A percentile compares a stretch with the other conserved stretches of the same genome.
Evolutionary conservation across 2,113 vertebrate genomes (phyloP).

Genomic region (Copsychus sechellarum): DNA sequence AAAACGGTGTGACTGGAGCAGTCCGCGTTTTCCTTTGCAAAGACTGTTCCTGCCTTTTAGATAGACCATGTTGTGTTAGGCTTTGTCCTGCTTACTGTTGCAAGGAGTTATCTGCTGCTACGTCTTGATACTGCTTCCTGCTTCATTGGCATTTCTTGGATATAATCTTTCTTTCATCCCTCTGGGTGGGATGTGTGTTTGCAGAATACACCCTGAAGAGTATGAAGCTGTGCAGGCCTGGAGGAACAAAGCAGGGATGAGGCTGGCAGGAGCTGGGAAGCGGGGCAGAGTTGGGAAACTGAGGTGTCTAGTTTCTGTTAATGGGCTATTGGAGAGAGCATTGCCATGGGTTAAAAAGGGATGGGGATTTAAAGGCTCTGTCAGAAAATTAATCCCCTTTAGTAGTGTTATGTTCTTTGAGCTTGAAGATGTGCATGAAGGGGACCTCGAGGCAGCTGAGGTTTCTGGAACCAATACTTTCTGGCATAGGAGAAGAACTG

Average conservation of each 20-base stretch:
- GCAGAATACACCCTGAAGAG: neutral
- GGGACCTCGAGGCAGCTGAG: fast-evolving
- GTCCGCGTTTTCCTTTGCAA: neutral
- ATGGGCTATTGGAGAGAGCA: neutral
- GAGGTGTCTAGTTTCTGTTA: neutral
- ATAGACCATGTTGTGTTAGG: neutral
- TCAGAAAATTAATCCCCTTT: neutral
- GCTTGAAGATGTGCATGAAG: neutral
- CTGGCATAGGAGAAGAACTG: neutral
- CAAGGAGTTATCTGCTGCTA: neutral
- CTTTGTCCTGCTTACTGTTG: neutral
- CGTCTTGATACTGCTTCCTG: neutral
- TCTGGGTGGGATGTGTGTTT: neutral
- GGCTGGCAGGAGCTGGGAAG: neutral
- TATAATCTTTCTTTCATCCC: neutral
- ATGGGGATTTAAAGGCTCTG: neutral
- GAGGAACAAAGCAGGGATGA: neutral
- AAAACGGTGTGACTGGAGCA: neutral
- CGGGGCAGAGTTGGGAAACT: neutral
- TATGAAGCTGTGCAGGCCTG: neutral
- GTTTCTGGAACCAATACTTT: neutral
- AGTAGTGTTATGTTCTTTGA: neutral
- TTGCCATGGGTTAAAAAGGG: neutral
- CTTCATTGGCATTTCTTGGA: neutral
- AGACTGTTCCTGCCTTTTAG: neutral